Evolutionary conservation across 2,888 invertebrate genomes (phyloP).

Genomic region (Ornithoptera alexandrae): DNA sequence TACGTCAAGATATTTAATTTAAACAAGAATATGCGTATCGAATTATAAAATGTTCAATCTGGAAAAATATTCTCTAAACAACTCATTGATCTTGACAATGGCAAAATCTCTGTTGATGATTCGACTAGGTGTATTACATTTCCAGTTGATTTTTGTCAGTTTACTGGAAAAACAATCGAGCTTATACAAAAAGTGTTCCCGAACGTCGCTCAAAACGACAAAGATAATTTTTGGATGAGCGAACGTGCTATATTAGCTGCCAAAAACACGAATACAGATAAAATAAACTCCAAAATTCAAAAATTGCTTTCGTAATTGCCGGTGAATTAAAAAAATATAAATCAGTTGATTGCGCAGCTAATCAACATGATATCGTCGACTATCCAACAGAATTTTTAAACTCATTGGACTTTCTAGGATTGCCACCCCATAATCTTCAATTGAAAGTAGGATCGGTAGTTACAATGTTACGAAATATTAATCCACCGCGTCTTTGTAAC

Average conservation of each 20-base stretch:
- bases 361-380: too few relatives aligned
- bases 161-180: background rate
- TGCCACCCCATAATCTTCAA: background rate
- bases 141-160: conserved; percentile 4
- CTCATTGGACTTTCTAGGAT: background rate
- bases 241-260: conserved; percentile 4
- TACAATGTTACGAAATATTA: background rate
- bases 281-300: background rate
- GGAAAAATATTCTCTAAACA: too few relatives aligned
- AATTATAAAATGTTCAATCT: too few relatives aligned
- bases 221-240: background rate
- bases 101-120: too few relatives aligned
- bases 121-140: too few relatives aligned
- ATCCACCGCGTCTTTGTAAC: background rate
- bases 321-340: too few relatives aligned
- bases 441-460: background rate
- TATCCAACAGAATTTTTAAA: background rate
- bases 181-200: background rate
- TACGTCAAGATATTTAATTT: too few relatives aligned
- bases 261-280: background rate
- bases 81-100: too few relatives aligned
- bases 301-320: too few relatives aligned
- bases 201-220: background rate
- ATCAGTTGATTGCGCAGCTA: too few relatives aligned
- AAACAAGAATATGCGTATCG: too few relatives aligned